Conservation (phyloP, 2,113 vertebrate species). For the Archilochus colubris region DNA sequence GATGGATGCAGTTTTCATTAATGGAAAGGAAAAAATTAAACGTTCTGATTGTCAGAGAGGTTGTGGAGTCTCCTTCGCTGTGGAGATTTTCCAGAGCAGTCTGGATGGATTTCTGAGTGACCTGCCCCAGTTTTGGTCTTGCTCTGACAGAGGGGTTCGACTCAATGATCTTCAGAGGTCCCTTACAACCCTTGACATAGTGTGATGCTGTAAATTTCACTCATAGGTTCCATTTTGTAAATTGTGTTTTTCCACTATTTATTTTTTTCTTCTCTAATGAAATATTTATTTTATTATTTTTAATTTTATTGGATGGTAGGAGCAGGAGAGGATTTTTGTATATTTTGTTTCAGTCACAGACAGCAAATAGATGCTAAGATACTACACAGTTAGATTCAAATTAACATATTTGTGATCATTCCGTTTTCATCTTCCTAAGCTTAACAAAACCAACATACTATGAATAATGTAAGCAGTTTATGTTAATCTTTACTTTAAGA, state of each 20-base stretch:
- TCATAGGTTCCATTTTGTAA: background rate
- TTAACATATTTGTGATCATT: conserved; percentile 5
- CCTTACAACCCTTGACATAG: too few species aligned
- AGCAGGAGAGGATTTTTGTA: background rate
- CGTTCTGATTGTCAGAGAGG: background rate
- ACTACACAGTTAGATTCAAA: background rate
- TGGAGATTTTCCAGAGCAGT: too few species aligned
- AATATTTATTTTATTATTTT: background rate
- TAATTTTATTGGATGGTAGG: background rate
- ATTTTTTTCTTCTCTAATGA: background rate
- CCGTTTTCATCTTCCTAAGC: background rate
- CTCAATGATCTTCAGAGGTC: too few species aligned
- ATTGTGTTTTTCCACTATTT: background rate
- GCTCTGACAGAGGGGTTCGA: too few species aligned
- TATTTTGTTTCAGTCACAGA: background rate
- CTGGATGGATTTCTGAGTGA: too few species aligned
- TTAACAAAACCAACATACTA: background rate
- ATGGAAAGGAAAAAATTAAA: background rate
- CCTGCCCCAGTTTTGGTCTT: too few species aligned
- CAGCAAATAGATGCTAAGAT: background rate
- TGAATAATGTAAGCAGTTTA: conserved; percentile 35
- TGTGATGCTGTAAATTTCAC: background rate
- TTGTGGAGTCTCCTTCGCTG: too few species aligned
- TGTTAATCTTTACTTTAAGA: conserved; percentile 39
- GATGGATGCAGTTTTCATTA: background rate